Evolutionary conservation across 2,888 invertebrate species (phyloP).

Genomic region (Stratiomys singularior): DNA sequence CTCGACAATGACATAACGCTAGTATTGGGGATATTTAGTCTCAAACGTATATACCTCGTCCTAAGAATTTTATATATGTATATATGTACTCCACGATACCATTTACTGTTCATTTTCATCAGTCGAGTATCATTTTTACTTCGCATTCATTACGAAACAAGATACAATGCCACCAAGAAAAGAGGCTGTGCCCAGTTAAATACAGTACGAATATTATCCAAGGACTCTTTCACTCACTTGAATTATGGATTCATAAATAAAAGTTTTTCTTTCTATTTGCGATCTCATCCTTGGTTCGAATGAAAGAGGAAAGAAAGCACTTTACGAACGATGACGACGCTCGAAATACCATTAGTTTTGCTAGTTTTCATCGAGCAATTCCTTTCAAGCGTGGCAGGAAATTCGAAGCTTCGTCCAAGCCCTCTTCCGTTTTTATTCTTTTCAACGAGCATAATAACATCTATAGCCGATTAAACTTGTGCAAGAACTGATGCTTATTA

Average conservation of each 20-base stretch:
- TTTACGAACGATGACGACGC: conserved; percentile 42
- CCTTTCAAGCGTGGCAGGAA: conserved; percentile 35
- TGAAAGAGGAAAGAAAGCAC: conserved; percentile 43
- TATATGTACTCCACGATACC: not conserved
- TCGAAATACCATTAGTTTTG: conserved; percentile 48
- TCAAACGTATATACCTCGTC: not conserved
- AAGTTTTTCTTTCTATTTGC: conserved; percentile 38
- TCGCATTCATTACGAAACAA: conserved; percentile 22
- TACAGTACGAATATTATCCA: conserved; percentile 30
- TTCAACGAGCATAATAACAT: conserved; percentile 27
- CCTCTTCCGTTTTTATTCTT: not conserved
- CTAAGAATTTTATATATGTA: too few relatives aligned
- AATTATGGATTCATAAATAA: conserved; percentile 49
- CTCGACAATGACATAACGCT: not conserved
- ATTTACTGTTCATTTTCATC: conserved; percentile 36
- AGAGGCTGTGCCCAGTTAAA: conserved; percentile 22
- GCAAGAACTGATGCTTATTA: conserved; percentile 55
- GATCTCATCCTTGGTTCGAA: conserved; percentile 46
- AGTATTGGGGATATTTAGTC: conserved; percentile 6
- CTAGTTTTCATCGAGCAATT: conserved; percentile 27
- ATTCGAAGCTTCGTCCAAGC: conserved; percentile 3
- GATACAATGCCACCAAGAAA: not conserved
- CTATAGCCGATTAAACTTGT: conserved; percentile 41
- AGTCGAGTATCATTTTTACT: conserved; percentile 44
- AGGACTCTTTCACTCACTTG: conserved; percentile 48